Conservation (phyloP, 2,888 invertebrate species). For the Epirrita christyi region DNA sequence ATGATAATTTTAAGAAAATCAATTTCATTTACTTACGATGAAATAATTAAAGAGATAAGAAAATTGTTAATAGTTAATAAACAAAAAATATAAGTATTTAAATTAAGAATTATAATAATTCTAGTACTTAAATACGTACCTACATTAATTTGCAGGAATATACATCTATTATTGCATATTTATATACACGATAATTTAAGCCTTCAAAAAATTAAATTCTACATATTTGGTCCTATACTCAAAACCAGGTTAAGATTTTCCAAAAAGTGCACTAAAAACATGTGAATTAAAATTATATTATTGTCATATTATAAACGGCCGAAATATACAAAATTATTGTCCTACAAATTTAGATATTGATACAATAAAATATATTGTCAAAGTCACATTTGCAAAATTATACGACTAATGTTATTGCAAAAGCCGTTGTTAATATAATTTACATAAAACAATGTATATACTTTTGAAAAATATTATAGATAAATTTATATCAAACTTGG, state of each 20-base stretch:
- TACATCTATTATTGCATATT: conserved; percentile 18
- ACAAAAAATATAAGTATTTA: no score
- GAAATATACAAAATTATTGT: conserved; percentile 45
- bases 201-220: conserved; percentile 34
- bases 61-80: no score
- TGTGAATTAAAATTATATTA: conserved; percentile 37
- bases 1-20: no score
- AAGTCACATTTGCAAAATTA: conserved; percentile 69
- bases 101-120: background rate
- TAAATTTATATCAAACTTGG: conserved; percentile 1
- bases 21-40: no score
- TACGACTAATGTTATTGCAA: conserved; percentile 32
- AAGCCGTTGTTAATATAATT: conserved; percentile 24
- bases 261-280: conserved; percentile 44
- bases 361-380: conserved; percentile 68
- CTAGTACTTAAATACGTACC: background rate
- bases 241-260: conserved; percentile 35
- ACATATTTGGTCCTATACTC: conserved; percentile 53
- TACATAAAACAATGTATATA: conserved; percentile 21
- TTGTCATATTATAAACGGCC: conserved; percentile 24
- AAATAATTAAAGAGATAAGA: no score
- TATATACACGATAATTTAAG: conserved; percentile 14
- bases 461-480: background rate
- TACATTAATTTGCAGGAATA: conserved; percentile 10
- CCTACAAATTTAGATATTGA: conserved; percentile 29